Evolutionary conservation across 35 echinoderm and acorn worm species (phyloP).

Genomic region (Strongylocentrotus purpuratus): DNA sequence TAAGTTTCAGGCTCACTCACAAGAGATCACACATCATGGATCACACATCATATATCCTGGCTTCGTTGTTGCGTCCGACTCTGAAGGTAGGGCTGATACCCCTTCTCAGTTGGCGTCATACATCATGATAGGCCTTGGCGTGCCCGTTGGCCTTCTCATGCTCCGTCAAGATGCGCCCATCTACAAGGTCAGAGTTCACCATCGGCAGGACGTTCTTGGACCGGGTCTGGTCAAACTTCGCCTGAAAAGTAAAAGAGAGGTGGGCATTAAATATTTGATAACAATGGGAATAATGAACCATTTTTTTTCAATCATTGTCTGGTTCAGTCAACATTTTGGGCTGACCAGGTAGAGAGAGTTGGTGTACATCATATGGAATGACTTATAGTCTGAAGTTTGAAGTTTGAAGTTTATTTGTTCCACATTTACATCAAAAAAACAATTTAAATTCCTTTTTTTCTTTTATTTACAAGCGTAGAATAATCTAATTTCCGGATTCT

Average conservation of each 20-base stretch:
- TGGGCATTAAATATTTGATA: not conserved
- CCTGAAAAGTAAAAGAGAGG: conserved; percentile 42
- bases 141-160: conserved; percentile 78
- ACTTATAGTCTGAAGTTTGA: no score
- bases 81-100: conserved; percentile 27
- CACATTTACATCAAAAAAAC: no score
- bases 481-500: no score
- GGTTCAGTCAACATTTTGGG: not conserved
- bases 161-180: conserved; percentile 53
- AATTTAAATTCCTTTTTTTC: no score
- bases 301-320: not conserved
- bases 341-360: no score
- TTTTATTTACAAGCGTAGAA: no score
- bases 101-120: conserved; percentile 60
- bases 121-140: conserved; percentile 43
- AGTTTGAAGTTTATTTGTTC: no score
- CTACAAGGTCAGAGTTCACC: conserved; percentile 74
- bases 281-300: not conserved
- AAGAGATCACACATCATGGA: not conserved
- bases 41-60: not conserved
- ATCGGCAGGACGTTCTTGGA: conserved; percentile 66
- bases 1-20: not conserved
- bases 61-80: not conserved
- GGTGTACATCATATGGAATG: no score
- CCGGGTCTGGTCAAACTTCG: conserved; percentile 71